Conservation (phyloP, 1,140 invertebrate species). For the Drosophila aff. region DNA sequence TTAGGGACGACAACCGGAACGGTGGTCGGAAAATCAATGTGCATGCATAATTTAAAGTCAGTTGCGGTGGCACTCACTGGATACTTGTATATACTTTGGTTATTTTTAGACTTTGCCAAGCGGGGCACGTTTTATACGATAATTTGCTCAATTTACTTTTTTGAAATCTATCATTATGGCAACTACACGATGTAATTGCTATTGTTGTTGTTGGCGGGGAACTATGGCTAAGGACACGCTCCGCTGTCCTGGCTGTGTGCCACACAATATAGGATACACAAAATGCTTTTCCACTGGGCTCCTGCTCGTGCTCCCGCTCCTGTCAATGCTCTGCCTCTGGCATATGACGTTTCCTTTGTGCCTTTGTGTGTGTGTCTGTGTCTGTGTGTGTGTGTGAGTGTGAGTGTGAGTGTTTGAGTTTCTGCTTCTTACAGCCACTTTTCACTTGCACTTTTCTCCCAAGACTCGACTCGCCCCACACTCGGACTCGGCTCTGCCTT, state of each 20-base stretch:
- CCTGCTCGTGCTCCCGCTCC: constrained; percentile 35
- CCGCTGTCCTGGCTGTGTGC: constrained; percentile 25
- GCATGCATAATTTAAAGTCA: constrained; percentile 78
- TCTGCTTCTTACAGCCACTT: constrained; percentile 67
- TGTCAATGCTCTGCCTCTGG: constrained; percentile 74
- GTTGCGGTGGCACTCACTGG: constrained; percentile 65
- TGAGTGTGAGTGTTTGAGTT: constrained; percentile 39
- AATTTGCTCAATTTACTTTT: constrained; percentile 78
- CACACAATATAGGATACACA: constrained; percentile 80
- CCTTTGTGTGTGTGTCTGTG: constrained; percentile 19
- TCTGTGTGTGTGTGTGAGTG: constrained; percentile 27
- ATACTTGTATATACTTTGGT: constrained; percentile 2
- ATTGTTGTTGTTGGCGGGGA: constrained; percentile 31
- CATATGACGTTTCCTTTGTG: constrained; percentile 79
- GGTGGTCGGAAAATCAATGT: constrained; percentile 74
- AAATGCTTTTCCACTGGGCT: constrained; percentile 71
- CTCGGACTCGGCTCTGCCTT: constrained; percentile 5
- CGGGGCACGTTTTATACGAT: constrained; percentile 69
- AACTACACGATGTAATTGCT: constrained; percentile 73
- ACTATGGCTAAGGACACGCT: constrained; percentile 57
- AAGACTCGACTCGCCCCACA: not conserved
- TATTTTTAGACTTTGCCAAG: constrained; percentile 69
- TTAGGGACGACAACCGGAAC: constrained; percentile 35
- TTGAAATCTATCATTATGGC: constrained; percentile 80
- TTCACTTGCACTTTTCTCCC: constrained; percentile 73